A percentile compares a stretch with the other conserved stretches of the same genome.
These are phyloP conservation scores for Steatocranus sp. DNA, from an alignment of 2,797 vertebrate genomes.

Conservation along the genomic window DNA sequence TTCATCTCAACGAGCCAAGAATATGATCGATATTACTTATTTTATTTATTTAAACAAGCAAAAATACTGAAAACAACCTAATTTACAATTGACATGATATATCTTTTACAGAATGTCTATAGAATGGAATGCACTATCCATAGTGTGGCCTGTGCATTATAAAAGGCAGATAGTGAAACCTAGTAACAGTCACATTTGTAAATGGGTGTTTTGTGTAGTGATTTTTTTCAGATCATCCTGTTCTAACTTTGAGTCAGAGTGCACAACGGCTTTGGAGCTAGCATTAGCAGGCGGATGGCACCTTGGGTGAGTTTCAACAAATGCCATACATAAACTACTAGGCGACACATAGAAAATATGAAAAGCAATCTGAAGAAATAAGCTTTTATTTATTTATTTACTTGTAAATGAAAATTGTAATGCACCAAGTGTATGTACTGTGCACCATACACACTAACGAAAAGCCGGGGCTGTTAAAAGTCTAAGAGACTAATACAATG, in stretches of 20 bases:
- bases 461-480: slow-evolving; percentile 49
- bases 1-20: slow-evolving; percentile 11
- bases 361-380: not conserved
- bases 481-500: slow-evolving; percentile 79
- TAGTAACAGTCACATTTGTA: not conserved
- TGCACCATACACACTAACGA: not conserved
- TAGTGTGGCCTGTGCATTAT: not conserved
- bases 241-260: not conserved
- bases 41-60: not conserved
- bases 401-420: not conserved
- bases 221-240: not conserved
- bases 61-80: not conserved
- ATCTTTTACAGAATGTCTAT: not conserved
- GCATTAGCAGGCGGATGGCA: not conserved
- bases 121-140: not conserved
- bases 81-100: not conserved
- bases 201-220: not conserved
- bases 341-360: not conserved
- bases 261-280: not conserved
- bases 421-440: not conserved
- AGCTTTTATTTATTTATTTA: not conserved
- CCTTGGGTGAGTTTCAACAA: not conserved
- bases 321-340: not conserved
- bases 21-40: not conserved
- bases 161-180: not conserved